Base-by-base conservation (phyloP, 2,797 vertebrate genomes). In the Notamacropus eugenii region DNA sequence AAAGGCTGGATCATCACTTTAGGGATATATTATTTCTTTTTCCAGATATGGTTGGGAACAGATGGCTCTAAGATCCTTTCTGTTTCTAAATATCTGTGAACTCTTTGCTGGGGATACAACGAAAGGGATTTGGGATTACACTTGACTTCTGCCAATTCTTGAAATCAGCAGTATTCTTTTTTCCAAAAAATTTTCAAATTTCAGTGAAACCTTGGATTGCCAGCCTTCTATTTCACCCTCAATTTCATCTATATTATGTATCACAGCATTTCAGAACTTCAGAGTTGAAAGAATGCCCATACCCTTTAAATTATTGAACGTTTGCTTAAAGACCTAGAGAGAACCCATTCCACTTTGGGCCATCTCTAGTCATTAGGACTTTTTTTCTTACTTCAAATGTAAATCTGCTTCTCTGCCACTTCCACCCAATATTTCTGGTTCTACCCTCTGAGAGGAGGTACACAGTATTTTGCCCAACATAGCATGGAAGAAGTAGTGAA, bases 401-500 rank as follows among this genome's bases (percentile, higher is more conserved):
- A 50, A 87, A 87, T 50, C 22, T 87, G 74, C n/a, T 50, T 87
- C 40, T 50, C 40, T 27, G 31, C 74, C 24, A 46, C 22, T 82
- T 46, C 22, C 3, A 82, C 6, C 19, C 40, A 87, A 50, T 27
- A 46, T 87, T 87, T 50, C 22, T 82, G 11, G 40, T 28, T 50
- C 40, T 87, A 50, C 22, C 22, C 40, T 87, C 40, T 87, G 74
- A 82, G 74, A 87, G 1, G 40, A 87, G 40, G 40, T 91, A n/a
- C 4, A 19, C 4, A 67, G 1, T 94, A 55, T 92, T 82, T 97
- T 97, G 62, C 58, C 54, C 82, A 52, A 96, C 92, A 67, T 56
- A 82, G 93, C 57, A 94, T 92, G 16, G 90, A 97, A 92, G 56
- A 94, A 94, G 59, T 12, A 67, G 59, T 58, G 54, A 90, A 54